A percentile compares a stretch with the other conserved stretches of the same genome.
Conservation (phyloP, 2,113 vertebrate species). For the Clarias gariepinus region DNA sequence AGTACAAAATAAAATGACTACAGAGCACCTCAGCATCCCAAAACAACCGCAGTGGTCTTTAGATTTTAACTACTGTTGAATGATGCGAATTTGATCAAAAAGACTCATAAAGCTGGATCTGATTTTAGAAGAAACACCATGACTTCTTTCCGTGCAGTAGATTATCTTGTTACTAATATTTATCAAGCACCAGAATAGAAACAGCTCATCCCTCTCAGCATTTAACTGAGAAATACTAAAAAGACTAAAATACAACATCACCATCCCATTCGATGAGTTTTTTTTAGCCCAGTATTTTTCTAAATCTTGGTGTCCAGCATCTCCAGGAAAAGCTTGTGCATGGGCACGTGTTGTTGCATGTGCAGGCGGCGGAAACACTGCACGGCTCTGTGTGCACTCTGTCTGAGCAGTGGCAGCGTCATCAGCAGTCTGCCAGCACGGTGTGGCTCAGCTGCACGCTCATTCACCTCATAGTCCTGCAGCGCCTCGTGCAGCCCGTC, state of each 20-base stretch:
- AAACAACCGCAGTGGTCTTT: background rate
- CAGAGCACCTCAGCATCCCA: background rate
- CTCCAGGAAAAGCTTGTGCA: slow-evolving; percentile 77
- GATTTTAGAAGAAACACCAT: background rate
- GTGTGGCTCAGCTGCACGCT: slow-evolving; percentile 46
- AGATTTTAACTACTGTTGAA: background rate
- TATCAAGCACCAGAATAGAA: background rate
- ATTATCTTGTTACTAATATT: background rate
- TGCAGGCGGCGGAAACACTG: slow-evolving; percentile 61
- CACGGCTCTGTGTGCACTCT: slow-evolving; percentile 63
- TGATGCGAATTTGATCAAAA: background rate
- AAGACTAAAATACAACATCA: background rate
- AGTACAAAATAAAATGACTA: background rate
- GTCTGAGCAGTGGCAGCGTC: slow-evolving; percentile 73
- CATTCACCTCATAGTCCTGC: slow-evolving; percentile 63
- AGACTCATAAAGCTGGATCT: background rate
- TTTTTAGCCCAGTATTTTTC: background rate
- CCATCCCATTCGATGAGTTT: background rate
- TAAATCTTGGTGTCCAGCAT: slow-evolving; percentile 74
- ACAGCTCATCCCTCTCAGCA: background rate
- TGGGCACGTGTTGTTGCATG: slow-evolving; percentile 59
- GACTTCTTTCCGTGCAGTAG: background rate
- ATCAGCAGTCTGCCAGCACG: slow-evolving; percentile 71
- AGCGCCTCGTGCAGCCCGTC: slow-evolving; percentile 72
- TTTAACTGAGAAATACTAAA: background rate